Evolutionary conservation across 2,888 invertebrate genomes (phyloP), one percentile per base, ranked within the genome.

Genomic region (Ligdia adustata): DNA sequence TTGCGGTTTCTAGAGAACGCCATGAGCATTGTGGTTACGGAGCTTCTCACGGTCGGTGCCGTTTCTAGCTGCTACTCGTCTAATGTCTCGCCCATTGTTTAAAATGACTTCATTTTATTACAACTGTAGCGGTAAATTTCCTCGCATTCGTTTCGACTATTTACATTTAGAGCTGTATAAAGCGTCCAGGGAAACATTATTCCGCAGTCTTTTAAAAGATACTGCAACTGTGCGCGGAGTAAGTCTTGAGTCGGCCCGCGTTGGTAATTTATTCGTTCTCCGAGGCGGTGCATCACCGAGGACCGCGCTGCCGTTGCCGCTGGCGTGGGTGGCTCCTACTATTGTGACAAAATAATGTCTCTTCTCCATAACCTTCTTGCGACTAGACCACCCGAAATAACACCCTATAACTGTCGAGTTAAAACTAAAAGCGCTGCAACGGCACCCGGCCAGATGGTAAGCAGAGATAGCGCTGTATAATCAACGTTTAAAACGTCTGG

Each of bases 331-430:
- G 89, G 84, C 74, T 77, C 82, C 82, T 75, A 81, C 86, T 82
- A 89, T 89, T 90, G 90, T 90, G 85, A 90, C 88, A 87, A 88
- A 89, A 90, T 89, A 86, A 86, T 82, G 84, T 85, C 85, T 82
- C 79, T 76, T 79, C 75, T 82, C 81, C 81, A 77, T 81, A 83
- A 82, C 77, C 76, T 78, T 78, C 78, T 74, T 72, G 68, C 62
- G 59, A 60, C 57, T 43, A 47, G 33, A 62, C 60, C 68, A 64
- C 52, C 60, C 74, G 55, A 81, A 81, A 81, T 72, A 60, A 65
- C 59, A 62, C 80, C 71, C 72, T 88, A 86, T 75, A 61, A 15
- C 57, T 57, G 40, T 54, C 34, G 32, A 41, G 16, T 45, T 62
- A 68, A 77, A 72, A 75, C 64, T 65, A 60, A 57, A 75, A 73